Evolutionary conservation across 2,797 vertebrate species (phyloP), one percentile per base, ranked within the genome.

Genomic region (Nyctibius grandis): DNA sequence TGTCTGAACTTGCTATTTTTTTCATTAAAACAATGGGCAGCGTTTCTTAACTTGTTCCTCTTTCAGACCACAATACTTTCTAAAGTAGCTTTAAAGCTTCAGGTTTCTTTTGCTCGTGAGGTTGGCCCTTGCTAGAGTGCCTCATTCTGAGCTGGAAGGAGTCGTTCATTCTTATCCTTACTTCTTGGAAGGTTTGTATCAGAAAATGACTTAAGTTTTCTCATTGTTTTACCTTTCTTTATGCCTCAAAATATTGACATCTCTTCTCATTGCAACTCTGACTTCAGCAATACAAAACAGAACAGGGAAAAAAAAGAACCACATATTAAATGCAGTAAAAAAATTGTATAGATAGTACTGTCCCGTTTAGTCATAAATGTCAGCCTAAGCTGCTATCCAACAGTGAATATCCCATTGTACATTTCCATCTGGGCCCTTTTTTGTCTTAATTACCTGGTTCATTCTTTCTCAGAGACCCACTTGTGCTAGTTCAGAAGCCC

Each of bases 281-380:
- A 68, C 38, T 88, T 84, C 21, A 76, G 42, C 20, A 75, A 44
- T 72, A 34, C 4, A 12, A 53, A 92, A n/a, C 21, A 57, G 26
- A 76, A 47, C 0, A 1, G 28, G 1, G 2, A 9, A 8, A 5
- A 11, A 28, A 10, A n/a, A 60, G 23, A 61, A 34, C 16, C 19
- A 9, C 29, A 1, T 38, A 17, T 15, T 26, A 68, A 91, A 38
- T 4, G 4, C 16, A 29, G 50, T n/a, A n/a, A 60, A 29, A 54
- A 72, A 45, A 22, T 45, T 34, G 25, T 73, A 4, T 31, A 54
- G 38, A 26, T 42, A 38, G 10, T 72, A 21, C 9, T 60, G 7
- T 89, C 21, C 56, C 40, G 15, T 79, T 79, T 83, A 47, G 38
- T 76, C 14, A 45, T 51, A 50, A 38, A 14, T n/a, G 47, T 48